Evolutionary conservation across 2,113 vertebrate genomes (phyloP).

Genomic region (Tupaia tana): DNA sequence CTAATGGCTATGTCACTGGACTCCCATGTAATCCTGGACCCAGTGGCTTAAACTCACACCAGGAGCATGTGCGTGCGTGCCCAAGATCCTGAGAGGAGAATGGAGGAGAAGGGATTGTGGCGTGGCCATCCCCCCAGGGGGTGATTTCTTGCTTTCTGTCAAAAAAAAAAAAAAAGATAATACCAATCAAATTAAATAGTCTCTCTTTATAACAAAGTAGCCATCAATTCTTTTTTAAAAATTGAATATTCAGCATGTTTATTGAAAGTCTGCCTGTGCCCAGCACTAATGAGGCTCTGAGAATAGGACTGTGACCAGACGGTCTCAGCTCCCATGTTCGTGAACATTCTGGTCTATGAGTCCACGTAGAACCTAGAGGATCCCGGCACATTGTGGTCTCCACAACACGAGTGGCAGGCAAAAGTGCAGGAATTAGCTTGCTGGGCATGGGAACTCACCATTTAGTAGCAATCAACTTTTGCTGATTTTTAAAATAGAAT

Average conservation of each 20-base stretch:
- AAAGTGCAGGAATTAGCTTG: background rate
- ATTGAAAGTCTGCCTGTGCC: background rate
- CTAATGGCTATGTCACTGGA: too few species aligned
- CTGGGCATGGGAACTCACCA: background rate
- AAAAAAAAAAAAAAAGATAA: too few species aligned
- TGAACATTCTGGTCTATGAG: background rate
- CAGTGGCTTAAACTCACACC: too few species aligned
- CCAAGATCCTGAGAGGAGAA: too few species aligned
- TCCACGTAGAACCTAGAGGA: background rate
- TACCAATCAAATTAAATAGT: background rate
- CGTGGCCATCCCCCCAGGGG: too few species aligned
- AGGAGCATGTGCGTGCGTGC: too few species aligned
- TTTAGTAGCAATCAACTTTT: background rate
- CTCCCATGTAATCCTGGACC: too few species aligned
- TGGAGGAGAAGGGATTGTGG: too few species aligned
- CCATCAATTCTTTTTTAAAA: background rate
- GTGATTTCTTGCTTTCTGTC: too few species aligned
- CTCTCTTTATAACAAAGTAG: background rate
- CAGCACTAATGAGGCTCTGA: background rate
- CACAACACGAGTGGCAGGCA: background rate
- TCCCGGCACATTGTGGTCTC: background rate
- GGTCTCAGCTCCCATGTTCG: background rate
- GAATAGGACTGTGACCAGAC: background rate
- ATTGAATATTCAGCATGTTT: background rate
- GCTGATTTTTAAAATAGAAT: conserved; percentile 1